These are phyloP conservation scores for Micromussa lordhowensis DNA, from an alignment of 92 coral and sea anemone species.

Conservation along the genomic window DNA sequence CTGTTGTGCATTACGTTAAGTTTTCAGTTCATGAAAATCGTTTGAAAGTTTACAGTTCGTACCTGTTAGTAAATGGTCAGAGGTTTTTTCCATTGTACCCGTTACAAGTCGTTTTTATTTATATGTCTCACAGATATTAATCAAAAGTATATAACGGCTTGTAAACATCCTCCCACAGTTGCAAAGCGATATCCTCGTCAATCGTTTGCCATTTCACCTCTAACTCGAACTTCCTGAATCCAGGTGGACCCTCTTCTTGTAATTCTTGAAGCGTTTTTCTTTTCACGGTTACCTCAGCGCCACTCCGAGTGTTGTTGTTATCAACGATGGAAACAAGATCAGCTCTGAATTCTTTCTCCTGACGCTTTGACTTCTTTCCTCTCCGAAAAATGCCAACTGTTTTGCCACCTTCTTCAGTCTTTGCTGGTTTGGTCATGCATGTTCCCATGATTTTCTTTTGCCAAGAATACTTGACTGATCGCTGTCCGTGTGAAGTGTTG, in stretches of 20 bases:
- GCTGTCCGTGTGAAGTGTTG: neutral
- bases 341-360: neutral
- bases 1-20: neutral
- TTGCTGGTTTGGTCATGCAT: neutral
- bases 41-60: neutral
- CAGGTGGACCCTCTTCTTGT: neutral
- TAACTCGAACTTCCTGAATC: neutral
- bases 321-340: neutral
- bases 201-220: neutral
- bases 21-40: neutral
- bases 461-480: neutral
- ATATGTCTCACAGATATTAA: neutral
- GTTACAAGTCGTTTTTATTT: too few relatives aligned
- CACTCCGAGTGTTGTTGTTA: neutral
- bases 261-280: neutral
- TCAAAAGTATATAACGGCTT: neutral
- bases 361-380: neutral
- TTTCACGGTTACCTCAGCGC: neutral
- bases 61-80: neutral
- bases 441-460: neutral
- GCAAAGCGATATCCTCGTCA: slow-evolving; percentile 2
- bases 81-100: neutral
- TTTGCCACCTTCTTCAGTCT: neutral
- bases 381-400: neutral
- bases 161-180: slow-evolving; percentile 7